Conservation (phyloP, 1,140 invertebrate species). For the Littorina saxatilis region DNA sequence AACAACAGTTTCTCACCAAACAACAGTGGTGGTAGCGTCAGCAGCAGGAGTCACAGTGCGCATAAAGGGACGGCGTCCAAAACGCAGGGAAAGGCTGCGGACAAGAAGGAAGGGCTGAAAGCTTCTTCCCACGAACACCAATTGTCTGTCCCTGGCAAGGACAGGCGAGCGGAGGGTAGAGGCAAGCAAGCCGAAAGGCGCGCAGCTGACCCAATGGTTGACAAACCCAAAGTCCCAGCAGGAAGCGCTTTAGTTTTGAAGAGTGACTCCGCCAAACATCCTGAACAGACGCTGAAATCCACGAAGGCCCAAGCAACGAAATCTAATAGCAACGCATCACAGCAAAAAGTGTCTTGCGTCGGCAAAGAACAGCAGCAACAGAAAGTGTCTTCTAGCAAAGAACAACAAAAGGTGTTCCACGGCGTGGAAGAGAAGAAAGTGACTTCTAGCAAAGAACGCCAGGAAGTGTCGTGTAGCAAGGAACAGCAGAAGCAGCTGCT, state of each 20-base stretch:
- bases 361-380: background rate
- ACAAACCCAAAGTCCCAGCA: background rate
- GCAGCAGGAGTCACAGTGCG: constrained; percentile 17
- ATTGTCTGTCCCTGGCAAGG: background rate
- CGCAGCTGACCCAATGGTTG: background rate
- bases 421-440: no score
- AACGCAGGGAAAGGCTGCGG: background rate
- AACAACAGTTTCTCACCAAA: no score
- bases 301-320: constrained; percentile 15
- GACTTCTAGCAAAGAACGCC: no score
- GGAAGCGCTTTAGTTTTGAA: background rate
- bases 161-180: background rate
- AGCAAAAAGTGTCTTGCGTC: background rate
- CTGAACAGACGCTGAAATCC: background rate
- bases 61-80: background rate
- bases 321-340: background rate
- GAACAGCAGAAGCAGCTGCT: no score
- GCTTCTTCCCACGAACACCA: background rate
- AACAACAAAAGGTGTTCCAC: no score
- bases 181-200: background rate
- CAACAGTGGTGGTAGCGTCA: constrained; percentile 5
- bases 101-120: constrained; percentile 4
- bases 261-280: background rate
- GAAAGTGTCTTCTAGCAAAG: no score
- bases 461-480: no score